Percentiles rank a stretch among this genome's conserved stretches.
Evolutionary conservation across 2,113 vertebrate genomes (phyloP).

Genomic region (Amia ocellicauda): DNA sequence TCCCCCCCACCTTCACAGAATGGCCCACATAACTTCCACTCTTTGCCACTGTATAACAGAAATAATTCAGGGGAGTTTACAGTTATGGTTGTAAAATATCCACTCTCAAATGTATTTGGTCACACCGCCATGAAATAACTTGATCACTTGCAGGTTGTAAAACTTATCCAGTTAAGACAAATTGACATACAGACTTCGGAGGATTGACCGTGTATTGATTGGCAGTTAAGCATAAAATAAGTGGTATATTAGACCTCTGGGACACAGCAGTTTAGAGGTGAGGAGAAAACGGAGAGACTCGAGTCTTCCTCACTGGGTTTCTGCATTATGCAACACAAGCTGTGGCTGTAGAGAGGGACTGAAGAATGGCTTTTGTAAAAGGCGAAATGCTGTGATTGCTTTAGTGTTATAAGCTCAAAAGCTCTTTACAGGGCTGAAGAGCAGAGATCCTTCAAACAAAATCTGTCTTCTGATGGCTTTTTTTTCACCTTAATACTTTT

Average conservation of each 20-base stretch:
- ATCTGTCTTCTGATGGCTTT: too few species aligned
- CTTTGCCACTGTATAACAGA: constrained; percentile 28
- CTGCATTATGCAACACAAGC: too few species aligned
- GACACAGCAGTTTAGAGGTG: too few species aligned
- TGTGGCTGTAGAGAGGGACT: too few species aligned
- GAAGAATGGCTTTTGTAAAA: too few species aligned
- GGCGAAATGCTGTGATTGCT: too few species aligned
- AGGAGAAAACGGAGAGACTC: too few species aligned
- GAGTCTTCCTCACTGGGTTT: too few species aligned
- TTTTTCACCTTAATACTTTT: too few species aligned
- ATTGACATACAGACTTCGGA: constrained; percentile 24
- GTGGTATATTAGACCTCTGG: not conserved
- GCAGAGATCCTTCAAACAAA: too few species aligned
- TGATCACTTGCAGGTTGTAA: constrained; percentile 26
- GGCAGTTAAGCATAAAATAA: constrained; percentile 10
- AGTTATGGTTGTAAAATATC: constrained; percentile 42
- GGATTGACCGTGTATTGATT: constrained; percentile 35
- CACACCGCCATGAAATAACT: constrained; percentile 19
- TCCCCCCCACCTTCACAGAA: constrained; percentile 30
- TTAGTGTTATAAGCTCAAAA: too few species aligned
- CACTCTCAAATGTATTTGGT: constrained; percentile 40
- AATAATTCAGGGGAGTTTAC: constrained; percentile 30
- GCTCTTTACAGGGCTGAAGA: too few species aligned
- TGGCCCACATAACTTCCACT: constrained; percentile 23
- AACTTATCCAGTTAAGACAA: constrained; percentile 24